phyloP scores from a whole-genome alignment of 2,888 invertebrate species.

The Megaustenia siamemsis region DNA sequence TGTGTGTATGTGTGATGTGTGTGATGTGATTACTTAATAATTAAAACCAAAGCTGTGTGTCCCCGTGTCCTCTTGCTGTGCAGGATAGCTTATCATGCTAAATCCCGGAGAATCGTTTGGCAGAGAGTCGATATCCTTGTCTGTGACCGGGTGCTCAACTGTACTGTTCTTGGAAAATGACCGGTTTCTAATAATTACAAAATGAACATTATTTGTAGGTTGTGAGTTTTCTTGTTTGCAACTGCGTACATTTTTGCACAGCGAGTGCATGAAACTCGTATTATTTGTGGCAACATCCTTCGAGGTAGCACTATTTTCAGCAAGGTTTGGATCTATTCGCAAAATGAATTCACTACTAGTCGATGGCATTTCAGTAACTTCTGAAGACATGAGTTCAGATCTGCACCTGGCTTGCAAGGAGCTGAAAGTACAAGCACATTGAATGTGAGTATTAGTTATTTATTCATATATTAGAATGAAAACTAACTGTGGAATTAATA shows the following conservation, averaged over 20 bases:
- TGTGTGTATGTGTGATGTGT: too few relatives aligned
- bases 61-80: neutral
- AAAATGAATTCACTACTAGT: slow-evolving; percentile 18
- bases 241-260: neutral
- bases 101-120: neutral
- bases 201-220: neutral
- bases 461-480: too few relatives aligned
- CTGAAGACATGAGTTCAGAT: neutral
- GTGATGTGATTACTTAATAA: neutral
- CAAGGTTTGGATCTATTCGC: slow-evolving; percentile 10
- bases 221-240: neutral
- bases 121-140: neutral
- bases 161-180: neutral
- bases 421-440: too few relatives aligned
- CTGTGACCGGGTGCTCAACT: neutral
- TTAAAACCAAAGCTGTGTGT: neutral
- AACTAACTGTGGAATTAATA: too few relatives aligned
- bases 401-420: slow-evolving; percentile 3
- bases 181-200: slow-evolving; percentile 16
- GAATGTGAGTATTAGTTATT: too few relatives aligned
- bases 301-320: neutral
- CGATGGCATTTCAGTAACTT: neutral
- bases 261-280: neutral
- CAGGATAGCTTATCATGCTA: neutral
- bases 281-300: neutral